Evolutionary conservation across 2,797 vertebrate genomes (phyloP), one percentile per base, ranked within the genome.

Genomic region (Otolemur crassicaudatus): DNA sequence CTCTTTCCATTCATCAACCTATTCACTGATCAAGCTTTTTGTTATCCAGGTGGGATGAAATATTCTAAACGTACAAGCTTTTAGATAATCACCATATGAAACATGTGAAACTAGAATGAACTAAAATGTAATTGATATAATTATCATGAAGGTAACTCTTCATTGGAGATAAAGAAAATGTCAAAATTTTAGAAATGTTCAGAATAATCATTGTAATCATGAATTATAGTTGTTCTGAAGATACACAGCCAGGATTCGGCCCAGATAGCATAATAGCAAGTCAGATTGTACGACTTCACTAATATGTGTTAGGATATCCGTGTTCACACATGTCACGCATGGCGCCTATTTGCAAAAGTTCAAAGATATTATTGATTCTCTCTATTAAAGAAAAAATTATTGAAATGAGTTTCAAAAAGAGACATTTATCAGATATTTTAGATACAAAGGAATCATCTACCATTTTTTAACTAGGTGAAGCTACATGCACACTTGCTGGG

Each of bases 361-460:
- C 58, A 81, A 85, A 87, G 19, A 31, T 61, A 88, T 11, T 88
- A 0, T 14, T 58, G 1, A 31, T 17, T 67, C 22, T 90, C 23
- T 65, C 16, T 83, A 37, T 80, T 85, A 77, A 90, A 94, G 17
- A 72, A 19, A 89, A 43, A 31, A 29, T 2, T 27, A 67, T 34
- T 60, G 29, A 84, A 76, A 67, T 73, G 3, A 63, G 5, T 90
- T 94, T 93, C 29, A 88, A 67, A 87, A 93, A 27, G 25, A 93
- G 53, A 92, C 94, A n/a, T 79, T 14, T 82, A 58, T 69, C 31
- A 82, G 16, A 69, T 6, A 65, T 90, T 87, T 7, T 77, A 77
- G 5, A 77, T 84, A 69, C 7, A 73, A 81, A 82, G 19, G 5
- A 70, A 40, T 34, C 82, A 91, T 29, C 20, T 14, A 46, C 20